phyloP scores from a whole-genome alignment of 2,797 vertebrate genomes.

The Remorina albescens region DNA sequence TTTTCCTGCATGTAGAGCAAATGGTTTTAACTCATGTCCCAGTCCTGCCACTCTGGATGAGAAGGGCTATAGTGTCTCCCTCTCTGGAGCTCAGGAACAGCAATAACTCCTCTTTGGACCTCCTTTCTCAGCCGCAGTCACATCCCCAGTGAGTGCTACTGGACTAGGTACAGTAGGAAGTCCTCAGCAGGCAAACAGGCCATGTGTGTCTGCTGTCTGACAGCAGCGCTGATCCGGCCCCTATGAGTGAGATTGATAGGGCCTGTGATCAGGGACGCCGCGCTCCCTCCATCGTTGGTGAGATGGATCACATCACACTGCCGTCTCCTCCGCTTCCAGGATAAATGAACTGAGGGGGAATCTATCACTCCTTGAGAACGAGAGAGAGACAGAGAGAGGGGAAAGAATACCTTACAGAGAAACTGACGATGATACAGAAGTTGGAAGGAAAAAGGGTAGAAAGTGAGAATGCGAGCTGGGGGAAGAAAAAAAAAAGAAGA shows the following conservation, averaged over 20 bases:
- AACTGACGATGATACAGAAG: slow-evolving; percentile 64
- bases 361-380: slow-evolving; percentile 84
- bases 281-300: slow-evolving; percentile 81
- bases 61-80: slow-evolving; percentile 23
- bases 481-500: too few relatives aligned
- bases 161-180: slow-evolving; percentile 80
- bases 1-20: not conserved
- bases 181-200: slow-evolving; percentile 71
- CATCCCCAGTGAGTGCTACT: slow-evolving; percentile 65
- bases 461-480: slow-evolving; percentile 55
- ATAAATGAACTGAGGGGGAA: slow-evolving; percentile 88
- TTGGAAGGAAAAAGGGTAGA: slow-evolving; percentile 43
- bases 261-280: slow-evolving; percentile 86
- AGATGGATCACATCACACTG: slow-evolving; percentile 87
- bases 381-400: slow-evolving; percentile 50
- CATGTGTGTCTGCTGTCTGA: slow-evolving; percentile 80
- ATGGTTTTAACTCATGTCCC: slow-evolving; percentile 14
- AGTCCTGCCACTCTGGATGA: slow-evolving; percentile 27
- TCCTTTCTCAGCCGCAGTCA: slow-evolving; percentile 58
- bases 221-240: slow-evolving; percentile 82
- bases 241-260: slow-evolving; percentile 88
- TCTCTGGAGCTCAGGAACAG: slow-evolving; percentile 45
- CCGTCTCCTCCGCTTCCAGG: slow-evolving; percentile 85
- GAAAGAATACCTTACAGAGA: slow-evolving; percentile 65
- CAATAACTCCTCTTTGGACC: slow-evolving; percentile 51